Conservation (phyloP, 1,140 invertebrate genomes). For the Drosophila murphyi region DNA sequence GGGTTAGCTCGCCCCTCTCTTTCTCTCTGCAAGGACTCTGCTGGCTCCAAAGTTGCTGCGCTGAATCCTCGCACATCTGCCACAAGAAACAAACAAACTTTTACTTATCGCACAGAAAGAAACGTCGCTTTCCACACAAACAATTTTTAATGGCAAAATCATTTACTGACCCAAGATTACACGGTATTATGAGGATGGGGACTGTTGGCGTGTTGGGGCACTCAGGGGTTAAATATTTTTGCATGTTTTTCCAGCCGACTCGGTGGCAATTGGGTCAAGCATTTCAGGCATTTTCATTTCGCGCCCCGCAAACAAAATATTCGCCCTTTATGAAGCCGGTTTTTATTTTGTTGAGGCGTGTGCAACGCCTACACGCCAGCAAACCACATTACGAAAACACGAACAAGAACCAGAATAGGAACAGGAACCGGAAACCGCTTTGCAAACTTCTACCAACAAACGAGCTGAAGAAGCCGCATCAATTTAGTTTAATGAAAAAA, state of each 20-base stretch:
- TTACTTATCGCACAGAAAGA: slow-evolving; percentile 42
- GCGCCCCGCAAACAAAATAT: slow-evolving; percentile 60
- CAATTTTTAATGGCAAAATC: slow-evolving; percentile 57
- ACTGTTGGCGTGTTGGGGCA: no score
- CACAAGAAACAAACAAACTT: slow-evolving; percentile 60
- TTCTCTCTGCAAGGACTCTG: not conserved
- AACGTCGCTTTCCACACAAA: not conserved
- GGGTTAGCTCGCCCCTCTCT: slow-evolving; percentile 28
- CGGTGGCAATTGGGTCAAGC: slow-evolving; percentile 76
- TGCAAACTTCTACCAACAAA: slow-evolving; percentile 26
- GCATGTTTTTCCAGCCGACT: slow-evolving; percentile 53
- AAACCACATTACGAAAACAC: no score
- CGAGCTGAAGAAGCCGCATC: slow-evolving; percentile 56
- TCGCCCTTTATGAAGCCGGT: slow-evolving; percentile 16
- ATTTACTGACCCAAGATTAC: slow-evolving; percentile 57
- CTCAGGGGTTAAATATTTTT: slow-evolving; percentile 48
- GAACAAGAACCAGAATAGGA: not conserved
- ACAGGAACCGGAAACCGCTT: slow-evolving; percentile 47
- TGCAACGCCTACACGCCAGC: not conserved
- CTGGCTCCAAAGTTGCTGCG: slow-evolving; percentile 48
- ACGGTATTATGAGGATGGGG: slow-evolving; percentile 18
- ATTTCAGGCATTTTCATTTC: slow-evolving; percentile 81
- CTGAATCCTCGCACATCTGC: slow-evolving; percentile 43
- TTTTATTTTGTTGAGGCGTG: not conserved
- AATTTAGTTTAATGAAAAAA: slow-evolving; percentile 76